Conservation (phyloP, 2,113 vertebrate species). For the Mionectes macconnelli region DNA sequence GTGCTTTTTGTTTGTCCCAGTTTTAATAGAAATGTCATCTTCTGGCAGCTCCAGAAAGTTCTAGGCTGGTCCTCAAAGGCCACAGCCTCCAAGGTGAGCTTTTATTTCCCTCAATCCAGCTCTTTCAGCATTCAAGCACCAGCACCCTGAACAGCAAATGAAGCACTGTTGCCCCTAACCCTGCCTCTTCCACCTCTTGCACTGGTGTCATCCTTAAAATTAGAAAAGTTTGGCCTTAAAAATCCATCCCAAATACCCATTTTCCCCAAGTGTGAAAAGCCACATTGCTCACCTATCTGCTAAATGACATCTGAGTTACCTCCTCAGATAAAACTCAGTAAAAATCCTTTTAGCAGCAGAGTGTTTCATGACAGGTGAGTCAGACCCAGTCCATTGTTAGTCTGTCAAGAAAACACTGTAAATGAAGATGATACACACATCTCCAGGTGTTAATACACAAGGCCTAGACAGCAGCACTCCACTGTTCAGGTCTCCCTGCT, state of each 20-base stretch:
- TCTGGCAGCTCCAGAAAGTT: not conserved
- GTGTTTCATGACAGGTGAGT: not conserved
- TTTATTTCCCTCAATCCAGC: not conserved
- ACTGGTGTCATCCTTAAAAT: not conserved
- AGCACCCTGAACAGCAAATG: not conserved
- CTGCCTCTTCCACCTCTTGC: not conserved
- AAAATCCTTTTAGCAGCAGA: not conserved
- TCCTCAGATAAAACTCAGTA: not conserved
- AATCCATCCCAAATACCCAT: not conserved
- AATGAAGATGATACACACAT: not conserved
- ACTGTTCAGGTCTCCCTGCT: not conserved
- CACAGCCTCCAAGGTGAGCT: not conserved
- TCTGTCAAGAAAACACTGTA: not conserved
- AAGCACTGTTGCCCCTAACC: not conserved
- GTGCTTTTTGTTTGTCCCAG: not conserved
- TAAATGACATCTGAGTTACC: not conserved
- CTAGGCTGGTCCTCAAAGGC: not conserved
- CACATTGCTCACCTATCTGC: not conserved
- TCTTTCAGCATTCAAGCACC: not conserved
- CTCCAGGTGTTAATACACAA: not conserved
- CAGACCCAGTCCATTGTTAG: not conserved
- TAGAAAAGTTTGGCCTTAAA: not conserved
- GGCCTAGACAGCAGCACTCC: not conserved
- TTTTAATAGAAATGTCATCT: not conserved
- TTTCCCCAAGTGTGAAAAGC: not conserved